Evolutionary conservation across 2,797 vertebrate species (phyloP).

Genomic region (Gouania willdenowi): DNA sequence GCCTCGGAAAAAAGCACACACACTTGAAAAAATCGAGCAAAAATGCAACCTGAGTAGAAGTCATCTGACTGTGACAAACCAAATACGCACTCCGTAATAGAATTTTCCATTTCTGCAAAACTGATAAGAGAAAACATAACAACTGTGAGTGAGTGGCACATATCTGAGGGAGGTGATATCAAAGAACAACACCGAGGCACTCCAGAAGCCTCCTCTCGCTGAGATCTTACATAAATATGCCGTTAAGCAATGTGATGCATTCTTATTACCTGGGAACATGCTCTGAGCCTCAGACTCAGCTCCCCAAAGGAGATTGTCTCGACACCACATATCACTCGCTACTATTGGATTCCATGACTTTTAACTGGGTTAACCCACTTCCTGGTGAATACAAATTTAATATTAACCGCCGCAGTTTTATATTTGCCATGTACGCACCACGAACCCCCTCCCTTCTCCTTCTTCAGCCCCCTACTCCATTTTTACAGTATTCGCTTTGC

Average conservation of each 20-base stretch:
- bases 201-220: slow-evolving; percentile 51
- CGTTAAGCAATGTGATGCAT: slow-evolving; percentile 74
- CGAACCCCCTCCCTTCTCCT: neutral
- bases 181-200: slow-evolving; percentile 67
- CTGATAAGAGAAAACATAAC: slow-evolving; percentile 71
- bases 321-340: slow-evolving; percentile 71
- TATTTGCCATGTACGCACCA: slow-evolving; percentile 59
- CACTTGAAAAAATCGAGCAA: slow-evolving; percentile 33
- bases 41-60: slow-evolving; percentile 59
- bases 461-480: neutral
- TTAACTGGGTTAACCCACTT: slow-evolving; percentile 84
- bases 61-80: slow-evolving; percentile 72
- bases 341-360: slow-evolving; percentile 82
- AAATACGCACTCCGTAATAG: slow-evolving; percentile 67
- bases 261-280: slow-evolving; percentile 77
- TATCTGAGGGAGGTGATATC: slow-evolving; percentile 67
- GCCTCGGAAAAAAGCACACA: slow-evolving; percentile 15
- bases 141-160: slow-evolving; percentile 57
- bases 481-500: slow-evolving; percentile 58
- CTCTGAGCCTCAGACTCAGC: slow-evolving; percentile 64
- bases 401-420: slow-evolving; percentile 78
- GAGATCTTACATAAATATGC: slow-evolving; percentile 71
- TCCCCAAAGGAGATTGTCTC: slow-evolving; percentile 76
- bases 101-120: slow-evolving; percentile 66
- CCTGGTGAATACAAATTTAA: slow-evolving; percentile 84